phyloP scores from a whole-genome alignment of 2,113 vertebrate species.

The Camelus bactrianus region DNA sequence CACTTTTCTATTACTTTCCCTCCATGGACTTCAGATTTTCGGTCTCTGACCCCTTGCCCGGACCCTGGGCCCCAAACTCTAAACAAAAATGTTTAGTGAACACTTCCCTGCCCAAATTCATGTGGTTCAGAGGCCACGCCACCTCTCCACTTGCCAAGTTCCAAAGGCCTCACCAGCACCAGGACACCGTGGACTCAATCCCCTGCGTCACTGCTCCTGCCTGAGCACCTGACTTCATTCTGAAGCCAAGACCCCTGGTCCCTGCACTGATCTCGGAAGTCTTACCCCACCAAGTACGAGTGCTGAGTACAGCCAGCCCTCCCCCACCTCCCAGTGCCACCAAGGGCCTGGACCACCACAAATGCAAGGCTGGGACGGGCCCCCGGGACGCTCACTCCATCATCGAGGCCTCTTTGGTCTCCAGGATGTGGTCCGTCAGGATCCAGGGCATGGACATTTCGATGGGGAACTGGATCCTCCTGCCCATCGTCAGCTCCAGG shows the following conservation, averaged over 20 bases:
- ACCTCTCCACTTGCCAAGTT: too few species aligned
- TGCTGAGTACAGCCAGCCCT: fast-evolving
- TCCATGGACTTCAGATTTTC: background rate
- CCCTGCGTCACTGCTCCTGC: too few species aligned
- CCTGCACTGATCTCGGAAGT: background rate
- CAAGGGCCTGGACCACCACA: too few species aligned
- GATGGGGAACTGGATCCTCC: slow-evolving; percentile 92
- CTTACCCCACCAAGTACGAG: background rate
- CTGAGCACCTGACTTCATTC: background rate
- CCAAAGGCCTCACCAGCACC: background rate
- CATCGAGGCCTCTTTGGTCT: slow-evolving; percentile 93
- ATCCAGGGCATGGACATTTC: slow-evolving; percentile 99
- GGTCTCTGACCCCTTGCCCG: background rate
- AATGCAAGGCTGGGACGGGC: too few species aligned
- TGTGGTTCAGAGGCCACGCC: background rate
- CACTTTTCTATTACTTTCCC: background rate
- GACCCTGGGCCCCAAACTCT: background rate
- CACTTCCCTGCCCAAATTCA: background rate
- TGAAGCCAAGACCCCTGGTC: background rate
- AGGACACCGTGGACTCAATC: fast-evolving
- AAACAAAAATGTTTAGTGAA: background rate
- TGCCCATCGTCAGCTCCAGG: slow-evolving; percentile 95
- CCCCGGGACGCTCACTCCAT: slow-evolving; percentile 88
- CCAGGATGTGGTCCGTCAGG: slow-evolving; percentile 96
- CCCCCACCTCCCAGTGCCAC: fast-evolving